Evolutionary conservation across 2,113 vertebrate genomes (phyloP), one percentile per base, ranked within the genome.

Genomic region (Otis tarda): DNA sequence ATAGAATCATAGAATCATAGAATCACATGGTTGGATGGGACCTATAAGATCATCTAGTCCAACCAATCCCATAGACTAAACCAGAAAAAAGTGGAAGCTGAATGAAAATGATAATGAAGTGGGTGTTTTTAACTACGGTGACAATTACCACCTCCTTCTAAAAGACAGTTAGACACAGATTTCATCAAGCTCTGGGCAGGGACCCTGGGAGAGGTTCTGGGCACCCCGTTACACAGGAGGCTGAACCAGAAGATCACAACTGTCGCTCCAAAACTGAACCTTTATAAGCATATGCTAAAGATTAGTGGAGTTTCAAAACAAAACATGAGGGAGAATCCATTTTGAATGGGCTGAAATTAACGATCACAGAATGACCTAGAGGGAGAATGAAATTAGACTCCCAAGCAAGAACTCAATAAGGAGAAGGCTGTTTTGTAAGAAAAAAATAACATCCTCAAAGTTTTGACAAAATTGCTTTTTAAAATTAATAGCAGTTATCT

Each of bases 241-340:
- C 33, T 63, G 24, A 55, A 15, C 50, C 11, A 16, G 53, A 67
- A 69, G n/a, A 52, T 41, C 21, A 37, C 49, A 35, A 70, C 50
- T 80, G 59, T 41, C 87, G 31, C n/a, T 94, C 80, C 83, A 41
- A 20, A 9, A 33, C 53, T 0, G 10, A 87, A 45, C 33, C 21
- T 89, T 35, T 33, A 30, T 6, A 17, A 91, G 55, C 81, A 89
- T 74, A 59, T 94, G 95, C 83, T 91, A 70, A 57, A 91, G 81
- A 89, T 94, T 55, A 96, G n/a, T 56, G 35, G 76, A 76, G 45
- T 91, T 96, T 89, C 93, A 17, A 91, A 95, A 87, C 71, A 83
- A 91, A 93, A 74, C 73, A 23, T 4, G 68, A 39, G 74, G 80
- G 50, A 70, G 76, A 73, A 88, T 11, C 41, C 52, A 25, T 43